These are phyloP conservation scores for Dreissena polymorpha DNA, from an alignment of 1,140 invertebrate genomes.

Conservation along the genomic window DNA sequence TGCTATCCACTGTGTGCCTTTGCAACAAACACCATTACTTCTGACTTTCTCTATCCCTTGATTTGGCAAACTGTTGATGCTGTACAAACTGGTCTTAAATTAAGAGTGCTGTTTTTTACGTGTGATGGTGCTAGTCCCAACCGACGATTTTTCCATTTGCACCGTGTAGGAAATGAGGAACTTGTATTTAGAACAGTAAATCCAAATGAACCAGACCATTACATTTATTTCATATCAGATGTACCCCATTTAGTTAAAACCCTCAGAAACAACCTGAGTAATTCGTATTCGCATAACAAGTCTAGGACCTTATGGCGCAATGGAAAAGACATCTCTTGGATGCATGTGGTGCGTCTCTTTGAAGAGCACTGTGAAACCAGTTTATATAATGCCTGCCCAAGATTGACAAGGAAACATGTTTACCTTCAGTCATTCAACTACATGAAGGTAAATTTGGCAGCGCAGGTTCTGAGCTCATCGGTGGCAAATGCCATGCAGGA, in stretches of 20 bases:
- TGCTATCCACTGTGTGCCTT: conserved; percentile 39
- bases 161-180: conserved; percentile 28
- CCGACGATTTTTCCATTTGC: conserved; percentile 53
- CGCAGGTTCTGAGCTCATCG: conserved; percentile 43
- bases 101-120: conserved; percentile 52
- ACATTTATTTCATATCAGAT: conserved; percentile 62
- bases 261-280: conserved; percentile 52
- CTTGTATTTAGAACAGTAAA: conserved; percentile 35
- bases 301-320: conserved; percentile 56
- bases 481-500: conserved; percentile 49
- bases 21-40: conserved; percentile 52
- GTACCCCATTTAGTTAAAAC: conserved; percentile 63
- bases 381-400: conserved; percentile 21
- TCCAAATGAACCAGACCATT: conserved; percentile 8
- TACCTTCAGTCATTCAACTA: background rate
- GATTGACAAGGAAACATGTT: conserved; percentile 25
- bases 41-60: conserved; percentile 55
- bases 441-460: conserved; percentile 52
- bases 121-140: conserved; percentile 61
- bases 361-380: conserved; percentile 47
- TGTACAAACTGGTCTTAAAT: conserved; percentile 21
- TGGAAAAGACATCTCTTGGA: conserved; percentile 57
- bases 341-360: conserved; percentile 54
- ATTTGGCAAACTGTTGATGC: conserved; percentile 52
- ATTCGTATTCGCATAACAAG: conserved; percentile 51